phyloP scores from a whole-genome alignment of 1,140 invertebrate genomes.

The Lepidostoma basale region DNA sequence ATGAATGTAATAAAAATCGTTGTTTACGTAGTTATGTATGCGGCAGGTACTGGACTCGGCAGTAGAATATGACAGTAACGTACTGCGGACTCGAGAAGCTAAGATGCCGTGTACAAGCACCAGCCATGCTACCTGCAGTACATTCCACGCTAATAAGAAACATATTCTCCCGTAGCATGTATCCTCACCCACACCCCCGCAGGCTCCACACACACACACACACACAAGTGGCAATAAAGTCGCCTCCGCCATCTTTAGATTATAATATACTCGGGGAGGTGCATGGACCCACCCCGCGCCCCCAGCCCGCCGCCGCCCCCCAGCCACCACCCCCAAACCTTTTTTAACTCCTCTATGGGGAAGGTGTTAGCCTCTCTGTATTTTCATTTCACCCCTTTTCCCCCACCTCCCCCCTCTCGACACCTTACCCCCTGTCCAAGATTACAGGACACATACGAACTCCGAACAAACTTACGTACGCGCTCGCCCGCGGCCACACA shows the following conservation, averaged over 20 bases:
- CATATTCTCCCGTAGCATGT: slow-evolving; percentile 2
- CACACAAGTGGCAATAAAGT: slow-evolving; percentile 27
- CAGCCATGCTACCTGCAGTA: slow-evolving; percentile 5
- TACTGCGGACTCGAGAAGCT: not conserved
- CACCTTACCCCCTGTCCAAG: slow-evolving; percentile 33
- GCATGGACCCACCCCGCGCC: slow-evolving; percentile 30
- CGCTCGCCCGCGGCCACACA: not conserved
- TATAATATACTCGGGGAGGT: slow-evolving; percentile 40
- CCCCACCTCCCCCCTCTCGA: slow-evolving; percentile 24
- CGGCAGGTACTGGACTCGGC: too few species aligned
- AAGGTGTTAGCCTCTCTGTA: slow-evolving; percentile 29
- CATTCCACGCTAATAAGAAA: slow-evolving; percentile 14
- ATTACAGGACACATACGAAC: slow-evolving; percentile 32
- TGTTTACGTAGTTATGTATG: too few species aligned
- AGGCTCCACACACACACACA: slow-evolving; percentile 12
- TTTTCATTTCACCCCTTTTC: slow-evolving; percentile 41
- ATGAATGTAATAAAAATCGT: too few species aligned
- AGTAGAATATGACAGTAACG: not conserved
- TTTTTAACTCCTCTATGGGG: not conserved
- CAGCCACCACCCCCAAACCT: not conserved
- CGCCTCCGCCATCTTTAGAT: slow-evolving; percentile 32
- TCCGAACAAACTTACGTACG: not conserved
- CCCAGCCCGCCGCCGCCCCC: slow-evolving; percentile 23
- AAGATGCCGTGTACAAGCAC: too few species aligned
- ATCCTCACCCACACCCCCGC: not conserved